Percentiles rank a stretch among this genome's conserved stretches.
Conservation (phyloP, 1,140 invertebrate genomes). For the Drosophila baimaii region DNA sequence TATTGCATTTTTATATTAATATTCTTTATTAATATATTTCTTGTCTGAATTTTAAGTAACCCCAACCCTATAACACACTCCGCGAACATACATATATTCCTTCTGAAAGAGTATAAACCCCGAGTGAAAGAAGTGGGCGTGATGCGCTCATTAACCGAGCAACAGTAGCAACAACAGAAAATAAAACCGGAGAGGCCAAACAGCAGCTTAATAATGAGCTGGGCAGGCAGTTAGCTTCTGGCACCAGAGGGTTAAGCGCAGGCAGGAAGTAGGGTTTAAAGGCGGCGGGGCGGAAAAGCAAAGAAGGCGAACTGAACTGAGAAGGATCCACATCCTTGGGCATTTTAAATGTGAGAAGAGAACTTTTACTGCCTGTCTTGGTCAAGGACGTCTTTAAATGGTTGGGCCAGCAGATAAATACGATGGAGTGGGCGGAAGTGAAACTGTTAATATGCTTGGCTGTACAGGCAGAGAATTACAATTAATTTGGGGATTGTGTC, state of each 20-base stretch:
- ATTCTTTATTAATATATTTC: background rate
- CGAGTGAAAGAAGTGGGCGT: conserved; percentile 46
- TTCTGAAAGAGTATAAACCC: conserved; percentile 14
- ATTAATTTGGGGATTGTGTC: conserved; percentile 4
- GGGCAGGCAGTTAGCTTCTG: conserved; percentile 41
- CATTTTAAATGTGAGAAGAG: conserved; percentile 51
- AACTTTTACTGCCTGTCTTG: conserved; percentile 16
- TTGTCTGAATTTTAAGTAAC: background rate
- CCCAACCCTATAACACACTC: background rate
- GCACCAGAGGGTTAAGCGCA: conserved; percentile 35
- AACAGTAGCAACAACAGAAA: conserved; percentile 35
- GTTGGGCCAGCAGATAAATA: conserved; percentile 2
- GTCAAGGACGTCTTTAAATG: conserved; percentile 54
- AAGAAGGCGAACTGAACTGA: background rate
- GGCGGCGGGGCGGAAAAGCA: conserved; percentile 25
- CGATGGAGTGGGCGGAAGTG: background rate
- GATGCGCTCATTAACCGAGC: conserved; percentile 40
- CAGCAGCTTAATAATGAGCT: conserved; percentile 37
- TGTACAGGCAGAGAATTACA: background rate
- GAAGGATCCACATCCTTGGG: conserved; percentile 47
- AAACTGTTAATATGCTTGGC: conserved; percentile 11
- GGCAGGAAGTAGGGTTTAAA: conserved; percentile 11
- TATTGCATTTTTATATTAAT: background rate
- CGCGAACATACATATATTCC: background rate
- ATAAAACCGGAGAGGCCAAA: conserved; percentile 29